A percentile compares a stretch with the other conserved stretches of the same genome.
Evolutionary conservation across 92 coral and sea anemone species (phyloP).

Genomic region (Umimayanthus kanabou): DNA sequence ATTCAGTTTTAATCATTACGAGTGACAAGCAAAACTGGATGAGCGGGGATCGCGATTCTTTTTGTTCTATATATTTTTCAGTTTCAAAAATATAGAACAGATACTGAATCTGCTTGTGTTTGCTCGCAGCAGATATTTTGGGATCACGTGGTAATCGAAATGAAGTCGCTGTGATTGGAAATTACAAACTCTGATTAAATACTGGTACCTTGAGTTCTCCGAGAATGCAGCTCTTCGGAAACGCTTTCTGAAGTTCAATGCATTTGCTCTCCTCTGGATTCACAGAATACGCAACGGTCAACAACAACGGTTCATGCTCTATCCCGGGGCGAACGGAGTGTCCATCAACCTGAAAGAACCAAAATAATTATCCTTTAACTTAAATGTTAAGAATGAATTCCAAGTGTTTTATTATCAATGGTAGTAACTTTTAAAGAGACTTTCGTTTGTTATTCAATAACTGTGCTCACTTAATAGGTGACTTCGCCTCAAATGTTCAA

Average conservation of each 20-base stretch:
- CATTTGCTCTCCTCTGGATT: slow-evolving; percentile 24
- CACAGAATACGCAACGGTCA: slow-evolving; percentile 46
- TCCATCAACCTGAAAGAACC: slow-evolving; percentile 59
- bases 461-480: no score
- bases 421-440: no score
- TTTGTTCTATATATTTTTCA: no score
- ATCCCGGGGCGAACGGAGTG: slow-evolving; percentile 52
- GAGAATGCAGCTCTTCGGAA: slow-evolving; percentile 69
- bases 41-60: no score
- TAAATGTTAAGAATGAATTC: not conserved
- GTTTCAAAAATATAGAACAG: no score
- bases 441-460: no score
- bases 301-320: slow-evolving; percentile 62
- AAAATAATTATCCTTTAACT: not conserved
- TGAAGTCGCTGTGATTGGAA: not conserved
- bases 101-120: no score
- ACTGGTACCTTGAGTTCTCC: slow-evolving; percentile 72
- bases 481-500: no score
- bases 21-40: no score
- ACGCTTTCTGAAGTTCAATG: slow-evolving; percentile 61
- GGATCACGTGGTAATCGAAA: not conserved
- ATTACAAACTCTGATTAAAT: not conserved
- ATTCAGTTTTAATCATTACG: no score
- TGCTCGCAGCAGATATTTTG: no score
- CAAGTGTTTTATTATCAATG: not conserved